Percentiles rank a stretch among this genome's conserved stretches.
These are phyloP conservation scores for Periplaneta americana DNA, from an alignment of 1,140 invertebrate species.

Conservation along the genomic window DNA sequence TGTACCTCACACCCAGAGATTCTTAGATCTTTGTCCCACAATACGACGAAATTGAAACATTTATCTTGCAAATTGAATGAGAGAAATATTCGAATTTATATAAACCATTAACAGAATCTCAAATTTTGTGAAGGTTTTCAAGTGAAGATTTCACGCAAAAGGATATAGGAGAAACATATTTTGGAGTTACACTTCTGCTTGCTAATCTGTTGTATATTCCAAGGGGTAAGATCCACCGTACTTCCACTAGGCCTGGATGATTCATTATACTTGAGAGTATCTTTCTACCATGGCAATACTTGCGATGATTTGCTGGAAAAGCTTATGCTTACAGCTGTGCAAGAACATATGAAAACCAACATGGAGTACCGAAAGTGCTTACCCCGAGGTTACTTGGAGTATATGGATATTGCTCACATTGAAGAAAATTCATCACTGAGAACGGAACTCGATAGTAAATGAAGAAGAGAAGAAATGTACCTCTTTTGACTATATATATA, in stretches of 20 bases:
- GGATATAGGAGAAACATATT: slow-evolving; percentile 73
- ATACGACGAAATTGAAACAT: slow-evolving; percentile 98
- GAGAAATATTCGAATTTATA: slow-evolving; percentile 93
- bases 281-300: slow-evolving; percentile 84
- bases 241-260: slow-evolving; percentile 66
- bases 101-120: slow-evolving; percentile 53
- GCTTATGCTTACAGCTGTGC: slow-evolving; percentile 69
- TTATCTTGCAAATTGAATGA: slow-evolving; percentile 94
- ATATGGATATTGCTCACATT: slow-evolving; percentile 63
- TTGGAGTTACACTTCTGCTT: slow-evolving; percentile 73
- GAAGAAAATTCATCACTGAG: slow-evolving; percentile 43
- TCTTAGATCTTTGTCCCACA: slow-evolving; percentile 97
- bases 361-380: slow-evolving; percentile 71
- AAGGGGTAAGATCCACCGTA: slow-evolving; percentile 91
- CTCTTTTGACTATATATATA: too few relatives aligned
- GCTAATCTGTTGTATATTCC: slow-evolving; percentile 93
- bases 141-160: slow-evolving; percentile 75
- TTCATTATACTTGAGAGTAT: slow-evolving; percentile 90
- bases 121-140: slow-evolving; percentile 71
- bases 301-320: slow-evolving; percentile 83
- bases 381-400: slow-evolving; percentile 68
- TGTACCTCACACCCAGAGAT: slow-evolving; percentile 91
- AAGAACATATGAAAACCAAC: slow-evolving; percentile 63
- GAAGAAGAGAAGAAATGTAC: slow-evolving; percentile 60
- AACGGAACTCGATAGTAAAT: slow-evolving; percentile 47